Evolutionary conservation across 2,797 vertebrate species (phyloP), one percentile per base, ranked within the genome.

Genomic region (Crocodylus rhombifer): DNA sequence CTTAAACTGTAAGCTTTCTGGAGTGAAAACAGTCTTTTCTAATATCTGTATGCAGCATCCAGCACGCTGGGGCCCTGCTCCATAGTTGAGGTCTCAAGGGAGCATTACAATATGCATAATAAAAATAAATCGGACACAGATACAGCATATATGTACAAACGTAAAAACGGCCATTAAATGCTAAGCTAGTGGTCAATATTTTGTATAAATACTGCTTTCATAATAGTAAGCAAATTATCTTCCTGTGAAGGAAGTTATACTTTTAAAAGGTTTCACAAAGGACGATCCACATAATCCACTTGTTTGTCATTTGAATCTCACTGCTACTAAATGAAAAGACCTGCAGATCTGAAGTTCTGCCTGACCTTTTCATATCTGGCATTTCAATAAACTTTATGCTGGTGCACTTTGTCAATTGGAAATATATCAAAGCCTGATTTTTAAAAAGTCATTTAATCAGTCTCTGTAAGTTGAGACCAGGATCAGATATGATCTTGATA

Each of bases 361-460:
- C 10, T 61, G 73, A 77, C 58, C 23, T 92, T 61, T 30, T 11
- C n/a, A 36, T 28, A 5, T 11, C 12, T 57, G 14, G 28, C 51
- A 88, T 92, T 80, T 86, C 12, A 63, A 62, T 81, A 90, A 78
- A 94, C 67, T 80, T 61, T 77, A 71, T 62, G 18, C 9, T 51
- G 17, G n/a, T 7, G 36, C 30, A 86, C 42, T 21, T 74, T 63
- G 69, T 80, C 88, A 86, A 61, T 36, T 77, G 55, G 64, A 26
- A 64, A 61, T 79, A 62, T 69, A 85, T 58, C 36, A 78, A 69
- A 87, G 73, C 13, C 57, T 65, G 56, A 82, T 79, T 77, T 42
- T 42, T 18, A 42, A 4, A 42, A 77, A 71, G n/a, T 56, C 69
- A 62, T 62, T 77, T 62, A 56, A 67, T 30, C 26, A 77, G 61